A percentile compares a stretch with the other conserved stretches of the same genome.
Conservation (phyloP, 2,113 vertebrate species). For the Ciconia maguari region DNA sequence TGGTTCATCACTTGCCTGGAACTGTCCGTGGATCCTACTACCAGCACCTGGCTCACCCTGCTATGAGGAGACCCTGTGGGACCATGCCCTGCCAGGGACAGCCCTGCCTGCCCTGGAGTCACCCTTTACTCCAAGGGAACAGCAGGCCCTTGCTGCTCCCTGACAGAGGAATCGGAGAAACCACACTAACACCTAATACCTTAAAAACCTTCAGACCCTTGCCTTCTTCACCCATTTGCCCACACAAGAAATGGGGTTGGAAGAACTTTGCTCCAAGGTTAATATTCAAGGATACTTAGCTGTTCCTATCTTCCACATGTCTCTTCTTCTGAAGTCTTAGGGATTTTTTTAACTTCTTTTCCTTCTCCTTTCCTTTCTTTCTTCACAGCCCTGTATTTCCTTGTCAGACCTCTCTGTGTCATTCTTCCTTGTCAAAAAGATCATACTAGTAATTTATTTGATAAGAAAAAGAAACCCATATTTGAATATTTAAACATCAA, state of each 20-base stretch:
- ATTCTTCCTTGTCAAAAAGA: not conserved
- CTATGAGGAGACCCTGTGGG: not conserved
- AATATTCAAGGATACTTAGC: not conserved
- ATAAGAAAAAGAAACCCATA: not conserved
- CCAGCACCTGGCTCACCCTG: not conserved
- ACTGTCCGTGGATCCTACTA: not conserved
- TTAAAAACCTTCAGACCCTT: not conserved
- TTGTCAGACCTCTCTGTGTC: not conserved
- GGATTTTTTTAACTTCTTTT: not conserved
- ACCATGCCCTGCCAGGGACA: not conserved
- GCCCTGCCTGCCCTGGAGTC: not conserved
- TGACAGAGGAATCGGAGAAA: not conserved
- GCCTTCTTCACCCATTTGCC: not conserved
- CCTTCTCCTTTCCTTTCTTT: not conserved
- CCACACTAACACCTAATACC: not conserved
- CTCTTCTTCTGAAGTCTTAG: not conserved
- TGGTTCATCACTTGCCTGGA: not conserved
- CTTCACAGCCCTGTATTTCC: not conserved
- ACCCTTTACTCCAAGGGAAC: not conserved
- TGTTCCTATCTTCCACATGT: not conserved
- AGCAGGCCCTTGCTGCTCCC: not conserved
- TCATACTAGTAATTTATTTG: not conserved
- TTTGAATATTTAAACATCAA: not conserved
- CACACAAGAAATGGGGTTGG: not conserved
- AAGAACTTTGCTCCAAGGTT: not conserved